phyloP scores from a whole-genome alignment of 64 coral and sea anemone species.

The Cladopsammia gracilis region DNA sequence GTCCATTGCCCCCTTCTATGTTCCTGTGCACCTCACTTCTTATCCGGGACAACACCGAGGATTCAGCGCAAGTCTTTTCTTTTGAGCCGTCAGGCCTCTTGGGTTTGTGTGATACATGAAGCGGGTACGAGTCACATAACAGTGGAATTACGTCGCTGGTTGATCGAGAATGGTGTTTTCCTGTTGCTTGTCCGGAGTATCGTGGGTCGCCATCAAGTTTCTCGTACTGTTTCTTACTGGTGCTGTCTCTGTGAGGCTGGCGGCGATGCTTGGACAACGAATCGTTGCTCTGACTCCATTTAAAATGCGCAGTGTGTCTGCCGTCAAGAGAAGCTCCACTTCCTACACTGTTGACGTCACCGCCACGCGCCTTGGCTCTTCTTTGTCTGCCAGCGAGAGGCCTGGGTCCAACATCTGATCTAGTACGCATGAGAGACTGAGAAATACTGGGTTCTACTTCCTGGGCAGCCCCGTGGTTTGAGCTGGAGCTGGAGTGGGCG shows the following conservation, averaged over 20 bases:
- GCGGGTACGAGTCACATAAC: slow-evolving; percentile 75
- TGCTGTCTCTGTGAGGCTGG: background rate
- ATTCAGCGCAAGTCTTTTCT: slow-evolving; percentile 3
- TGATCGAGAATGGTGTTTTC: slow-evolving; percentile 73
- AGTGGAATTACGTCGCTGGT: slow-evolving; percentile 90
- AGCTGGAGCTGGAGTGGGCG: slow-evolving; percentile 52
- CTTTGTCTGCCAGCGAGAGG: slow-evolving; percentile 19
- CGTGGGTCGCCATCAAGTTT: slow-evolving; percentile 11
- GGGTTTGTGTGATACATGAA: slow-evolving; percentile 85
- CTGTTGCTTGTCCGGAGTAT: background rate
- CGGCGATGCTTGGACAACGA: slow-evolving; percentile 73
- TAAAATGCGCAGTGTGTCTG: slow-evolving; percentile 61
- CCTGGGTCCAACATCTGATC: slow-evolving; percentile 71
- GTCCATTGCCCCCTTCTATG: background rate
- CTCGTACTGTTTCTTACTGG: background rate
- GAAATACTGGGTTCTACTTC: slow-evolving; percentile 44
- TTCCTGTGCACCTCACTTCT: slow-evolving; percentile 8
- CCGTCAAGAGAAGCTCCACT: slow-evolving; percentile 76
- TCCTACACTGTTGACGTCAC: slow-evolving; percentile 65
- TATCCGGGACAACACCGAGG: slow-evolving; percentile 4
- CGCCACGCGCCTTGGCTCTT: slow-evolving; percentile 25
- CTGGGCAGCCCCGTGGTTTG: slow-evolving; percentile 30
- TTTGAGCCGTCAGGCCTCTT: slow-evolving; percentile 22
- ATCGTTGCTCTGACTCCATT: slow-evolving; percentile 87
- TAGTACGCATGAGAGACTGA: slow-evolving; percentile 23